Evolutionary conservation across 2,888 invertebrate genomes (phyloP).

Genomic region (Calameuta filiformis): DNA sequence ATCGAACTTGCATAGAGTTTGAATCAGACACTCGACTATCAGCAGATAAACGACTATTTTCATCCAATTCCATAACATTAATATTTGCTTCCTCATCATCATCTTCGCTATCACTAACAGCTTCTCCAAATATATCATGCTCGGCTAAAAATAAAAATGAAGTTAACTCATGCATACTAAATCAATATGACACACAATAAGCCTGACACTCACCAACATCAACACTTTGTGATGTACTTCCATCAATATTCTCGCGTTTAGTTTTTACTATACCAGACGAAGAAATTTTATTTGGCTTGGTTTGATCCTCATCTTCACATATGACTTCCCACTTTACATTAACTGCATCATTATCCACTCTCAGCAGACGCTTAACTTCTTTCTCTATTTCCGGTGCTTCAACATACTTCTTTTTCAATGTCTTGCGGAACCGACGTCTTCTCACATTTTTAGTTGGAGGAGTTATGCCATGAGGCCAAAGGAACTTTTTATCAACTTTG

Average conservation of each 20-base stretch:
- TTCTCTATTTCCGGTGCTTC: constrained; percentile 98
- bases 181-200: not conserved
- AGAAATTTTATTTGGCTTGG: constrained; percentile 61
- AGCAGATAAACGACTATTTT: constrained; percentile 79
- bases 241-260: constrained; percentile 57
- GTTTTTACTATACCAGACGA: constrained; percentile 60
- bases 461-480: constrained; percentile 96
- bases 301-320: constrained; percentile 84
- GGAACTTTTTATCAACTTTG: constrained; percentile 90
- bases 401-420: constrained; percentile 94
- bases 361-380: constrained; percentile 91
- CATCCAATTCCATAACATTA: constrained; percentile 83
- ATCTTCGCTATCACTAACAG: constrained; percentile 90
- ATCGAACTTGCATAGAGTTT: constrained; percentile 69
- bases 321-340: constrained; percentile 90
- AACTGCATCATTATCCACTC: constrained; percentile 93
- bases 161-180: constrained; percentile 4
- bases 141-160: constrained; percentile 68
- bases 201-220: constrained; percentile 62
- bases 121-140: constrained; percentile 92
- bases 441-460: constrained; percentile 96
- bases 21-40: constrained; percentile 81
- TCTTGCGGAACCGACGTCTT: constrained; percentile 92
- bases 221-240: constrained; percentile 64
- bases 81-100: constrained; percentile 79